These are phyloP conservation scores for Alectoris magna DNA, from an alignment of 2,797 vertebrate species.

Conservation along the genomic window DNA sequence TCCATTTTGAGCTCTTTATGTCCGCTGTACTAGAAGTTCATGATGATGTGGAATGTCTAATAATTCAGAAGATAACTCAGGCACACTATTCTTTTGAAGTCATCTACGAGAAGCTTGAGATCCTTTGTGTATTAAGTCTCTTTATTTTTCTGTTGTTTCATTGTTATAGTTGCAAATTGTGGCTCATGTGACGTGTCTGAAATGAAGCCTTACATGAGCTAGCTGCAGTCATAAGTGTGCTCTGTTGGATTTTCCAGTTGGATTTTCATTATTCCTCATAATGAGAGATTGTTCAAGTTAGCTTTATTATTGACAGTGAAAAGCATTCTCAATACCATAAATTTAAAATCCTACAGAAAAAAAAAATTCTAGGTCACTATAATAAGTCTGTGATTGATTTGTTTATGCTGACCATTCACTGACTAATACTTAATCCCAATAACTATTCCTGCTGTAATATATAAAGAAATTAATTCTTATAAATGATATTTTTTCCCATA, in stretches of 20 bases:
- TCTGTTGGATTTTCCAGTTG: conserved; percentile 3
- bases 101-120: neutral
- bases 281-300: neutral
- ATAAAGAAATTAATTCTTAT: neutral
- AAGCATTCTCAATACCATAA: neutral
- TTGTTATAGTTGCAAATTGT: conserved; percentile 7
- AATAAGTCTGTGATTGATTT: neutral
- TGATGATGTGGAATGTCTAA: neutral
- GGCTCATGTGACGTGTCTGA: neutral
- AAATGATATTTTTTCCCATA: neutral
- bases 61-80: neutral
- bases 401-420: neutral
- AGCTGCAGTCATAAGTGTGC: too few species aligned
- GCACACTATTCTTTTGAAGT: neutral
- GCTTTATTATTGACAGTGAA: neutral
- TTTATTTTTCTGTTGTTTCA: conserved; percentile 1
- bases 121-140: neutral
- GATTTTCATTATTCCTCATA: conserved; percentile 6
- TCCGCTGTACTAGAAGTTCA: neutral
- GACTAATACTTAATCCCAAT: neutral
- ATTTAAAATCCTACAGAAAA: neutral
- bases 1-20: conserved; percentile 3
- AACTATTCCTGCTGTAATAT: neutral
- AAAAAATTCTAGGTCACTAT: neutral
- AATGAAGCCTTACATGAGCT: neutral